Evolutionary conservation across 2,888 invertebrate species (phyloP).

Genomic region (Erpobdella octoculata): DNA sequence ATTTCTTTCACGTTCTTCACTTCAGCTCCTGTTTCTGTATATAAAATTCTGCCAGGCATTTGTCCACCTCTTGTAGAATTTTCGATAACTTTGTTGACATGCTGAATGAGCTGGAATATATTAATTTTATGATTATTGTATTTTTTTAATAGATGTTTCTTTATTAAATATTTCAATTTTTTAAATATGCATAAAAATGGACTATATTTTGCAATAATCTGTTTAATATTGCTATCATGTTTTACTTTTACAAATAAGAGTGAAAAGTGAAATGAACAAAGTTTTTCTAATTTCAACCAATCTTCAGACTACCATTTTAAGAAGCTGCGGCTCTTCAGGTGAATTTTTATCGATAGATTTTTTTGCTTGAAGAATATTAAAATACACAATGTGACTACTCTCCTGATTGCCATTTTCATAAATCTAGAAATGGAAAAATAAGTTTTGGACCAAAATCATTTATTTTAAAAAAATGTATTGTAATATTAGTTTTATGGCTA

Average conservation of each 20-base stretch:
- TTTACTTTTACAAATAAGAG: not conserved
- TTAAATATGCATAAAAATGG: too few species aligned
- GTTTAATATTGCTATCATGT: not conserved
- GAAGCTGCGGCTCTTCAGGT: not conserved
- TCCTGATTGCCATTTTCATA: conserved; percentile 48
- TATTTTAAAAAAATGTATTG: too few species aligned
- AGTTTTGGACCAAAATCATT: too few species aligned
- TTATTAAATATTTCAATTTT: too few species aligned
- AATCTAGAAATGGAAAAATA: conserved; percentile 40
- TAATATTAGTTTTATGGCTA: too few species aligned
- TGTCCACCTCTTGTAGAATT: not conserved
- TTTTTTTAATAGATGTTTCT: too few species aligned
- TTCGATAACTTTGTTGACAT: not conserved
- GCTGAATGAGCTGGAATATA: not conserved
- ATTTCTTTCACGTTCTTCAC: conserved; percentile 44
- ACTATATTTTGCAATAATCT: too few species aligned
- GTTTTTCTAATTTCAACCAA: too few species aligned
- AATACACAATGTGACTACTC: conserved; percentile 43
- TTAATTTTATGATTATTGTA: not conserved
- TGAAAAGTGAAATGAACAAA: too few species aligned
- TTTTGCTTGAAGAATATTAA: conserved; percentile 47
- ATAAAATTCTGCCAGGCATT: conserved; percentile 41
- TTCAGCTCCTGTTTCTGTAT: conserved; percentile 44
- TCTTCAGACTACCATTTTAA: not conserved
- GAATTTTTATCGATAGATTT: conserved; percentile 40